These are phyloP conservation scores for Scatophagus argus DNA, from an alignment of 2,113 vertebrate genomes.

Conservation along the genomic window DNA sequence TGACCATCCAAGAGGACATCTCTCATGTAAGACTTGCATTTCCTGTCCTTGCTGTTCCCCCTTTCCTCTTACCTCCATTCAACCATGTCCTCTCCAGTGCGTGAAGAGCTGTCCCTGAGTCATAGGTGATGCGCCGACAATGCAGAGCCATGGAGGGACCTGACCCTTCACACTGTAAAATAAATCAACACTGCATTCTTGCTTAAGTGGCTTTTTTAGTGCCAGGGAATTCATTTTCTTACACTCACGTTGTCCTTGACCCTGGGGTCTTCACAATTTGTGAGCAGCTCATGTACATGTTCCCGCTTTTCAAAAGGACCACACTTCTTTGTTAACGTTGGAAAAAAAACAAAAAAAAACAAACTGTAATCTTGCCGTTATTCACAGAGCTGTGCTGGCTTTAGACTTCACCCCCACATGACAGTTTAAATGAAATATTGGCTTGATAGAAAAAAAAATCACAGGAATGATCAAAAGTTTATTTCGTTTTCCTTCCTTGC, in stretches of 20 bases:
- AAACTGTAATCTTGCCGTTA: slow-evolving; percentile 47
- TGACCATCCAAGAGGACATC: slow-evolving; percentile 28
- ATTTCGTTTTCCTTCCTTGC: neutral
- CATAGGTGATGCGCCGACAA: slow-evolving; percentile 80
- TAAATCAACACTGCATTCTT: slow-evolving; percentile 93
- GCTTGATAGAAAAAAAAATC: slow-evolving; percentile 55
- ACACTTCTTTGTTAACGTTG: slow-evolving; percentile 32
- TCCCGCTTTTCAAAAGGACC: slow-evolving; percentile 77
- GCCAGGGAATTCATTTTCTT: slow-evolving; percentile 89
- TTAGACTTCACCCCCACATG: slow-evolving; percentile 20
- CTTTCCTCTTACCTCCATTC: slow-evolving; percentile 54
- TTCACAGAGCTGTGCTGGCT: slow-evolving; percentile 31
- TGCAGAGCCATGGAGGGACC: slow-evolving; percentile 77
- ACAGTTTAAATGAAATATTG: slow-evolving; percentile 54
- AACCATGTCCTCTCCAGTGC: slow-evolving; percentile 59
- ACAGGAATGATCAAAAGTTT: slow-evolving; percentile 29
- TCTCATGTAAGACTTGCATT: slow-evolving; percentile 13
- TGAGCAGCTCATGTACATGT: slow-evolving; percentile 85
- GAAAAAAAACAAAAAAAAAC: slow-evolving; percentile 66
- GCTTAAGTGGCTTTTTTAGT: slow-evolving; percentile 91
- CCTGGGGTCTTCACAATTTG: slow-evolving; percentile 87
- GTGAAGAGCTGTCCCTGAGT: slow-evolving; percentile 83
- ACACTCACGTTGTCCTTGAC: slow-evolving; percentile 88
- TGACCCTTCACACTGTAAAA: slow-evolving; percentile 86
- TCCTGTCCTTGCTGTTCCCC: slow-evolving; percentile 27